Conservation (phyloP, 1,140 invertebrate genomes). For the Nymphalis io region DNA sequence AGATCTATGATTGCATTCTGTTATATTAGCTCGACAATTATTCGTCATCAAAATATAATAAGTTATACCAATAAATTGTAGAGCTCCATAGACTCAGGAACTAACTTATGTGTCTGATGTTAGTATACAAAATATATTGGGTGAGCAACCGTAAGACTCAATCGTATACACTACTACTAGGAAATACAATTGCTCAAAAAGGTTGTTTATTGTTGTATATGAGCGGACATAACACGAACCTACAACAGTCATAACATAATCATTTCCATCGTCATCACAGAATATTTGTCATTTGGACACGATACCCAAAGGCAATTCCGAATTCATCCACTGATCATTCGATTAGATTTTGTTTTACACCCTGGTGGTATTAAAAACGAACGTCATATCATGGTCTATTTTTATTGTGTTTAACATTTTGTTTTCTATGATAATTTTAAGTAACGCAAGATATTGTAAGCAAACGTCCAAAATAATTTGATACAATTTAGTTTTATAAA, state of each 20-base stretch:
- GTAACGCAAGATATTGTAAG: conserved; percentile 56
- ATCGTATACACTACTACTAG: conserved; percentile 2
- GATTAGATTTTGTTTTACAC: conserved; percentile 56
- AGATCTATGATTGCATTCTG: background rate
- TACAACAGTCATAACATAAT: conserved; percentile 57
- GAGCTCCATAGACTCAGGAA: conserved; percentile 9
- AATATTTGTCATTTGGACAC: conserved; percentile 33
- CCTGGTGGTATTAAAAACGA: conserved; percentile 44
- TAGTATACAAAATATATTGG: conserved; percentile 16
- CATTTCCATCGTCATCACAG: conserved; percentile 53
- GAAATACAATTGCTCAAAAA: conserved; percentile 11
- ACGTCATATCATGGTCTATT: conserved; percentile 66
- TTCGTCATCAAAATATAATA: conserved; percentile 16
- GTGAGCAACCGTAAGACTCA: conserved; percentile 15
- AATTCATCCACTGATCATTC: conserved; percentile 49
- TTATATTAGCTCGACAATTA: no score
- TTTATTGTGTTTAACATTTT: conserved; percentile 64
- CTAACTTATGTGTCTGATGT: conserved; percentile 33
- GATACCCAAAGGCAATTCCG: conserved; percentile 23
- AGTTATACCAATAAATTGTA: background rate
- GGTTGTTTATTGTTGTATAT: conserved; percentile 14
- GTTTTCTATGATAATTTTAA: conserved; percentile 67
- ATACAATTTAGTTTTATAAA: no score
- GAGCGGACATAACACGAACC: conserved; percentile 59
- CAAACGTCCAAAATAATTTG: conserved; percentile 42